Evolutionary conservation across 2,797 vertebrate genomes (phyloP).

Genomic region (Brachymystax lenok): DNA sequence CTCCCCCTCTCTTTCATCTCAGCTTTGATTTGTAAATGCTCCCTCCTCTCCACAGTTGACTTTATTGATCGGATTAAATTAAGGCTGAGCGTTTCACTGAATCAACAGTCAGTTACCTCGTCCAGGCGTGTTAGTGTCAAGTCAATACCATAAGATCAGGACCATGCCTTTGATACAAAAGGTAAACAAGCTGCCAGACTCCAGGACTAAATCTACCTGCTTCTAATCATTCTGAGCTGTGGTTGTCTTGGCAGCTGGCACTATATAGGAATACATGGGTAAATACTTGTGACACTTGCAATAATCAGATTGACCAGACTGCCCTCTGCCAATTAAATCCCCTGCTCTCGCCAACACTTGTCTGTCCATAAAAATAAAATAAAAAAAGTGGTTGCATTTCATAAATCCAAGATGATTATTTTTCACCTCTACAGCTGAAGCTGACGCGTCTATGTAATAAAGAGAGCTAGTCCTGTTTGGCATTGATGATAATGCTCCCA

Average conservation of each 20-base stretch:
- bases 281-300: not conserved
- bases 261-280: not conserved
- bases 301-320: slow-evolving; percentile 1
- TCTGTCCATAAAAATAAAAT: not conserved
- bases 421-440: not conserved
- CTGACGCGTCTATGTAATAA: not conserved
- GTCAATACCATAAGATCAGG: slow-evolving; percentile 12
- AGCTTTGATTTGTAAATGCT: slow-evolving; percentile 3
- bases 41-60: slow-evolving; percentile 7
- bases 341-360: not conserved
- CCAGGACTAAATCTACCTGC: not conserved
- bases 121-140: slow-evolving; percentile 4
- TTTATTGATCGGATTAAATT: slow-evolving; percentile 38
- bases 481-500: slow-evolving; percentile 23
- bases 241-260: not conserved
- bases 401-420: not conserved
- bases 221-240: not conserved
- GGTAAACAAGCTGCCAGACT: not conserved
- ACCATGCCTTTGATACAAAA: slow-evolving; percentile 4
- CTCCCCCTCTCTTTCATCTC: not conserved
- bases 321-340: not conserved
- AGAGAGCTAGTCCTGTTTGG: not conserved
- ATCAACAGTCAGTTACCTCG: slow-evolving; percentile 18
- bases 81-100: slow-evolving; percentile 32
- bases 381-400: not conserved